Evolutionary conservation across 2,113 vertebrate species (phyloP).

Genomic region (Eleginops maclovinus): DNA sequence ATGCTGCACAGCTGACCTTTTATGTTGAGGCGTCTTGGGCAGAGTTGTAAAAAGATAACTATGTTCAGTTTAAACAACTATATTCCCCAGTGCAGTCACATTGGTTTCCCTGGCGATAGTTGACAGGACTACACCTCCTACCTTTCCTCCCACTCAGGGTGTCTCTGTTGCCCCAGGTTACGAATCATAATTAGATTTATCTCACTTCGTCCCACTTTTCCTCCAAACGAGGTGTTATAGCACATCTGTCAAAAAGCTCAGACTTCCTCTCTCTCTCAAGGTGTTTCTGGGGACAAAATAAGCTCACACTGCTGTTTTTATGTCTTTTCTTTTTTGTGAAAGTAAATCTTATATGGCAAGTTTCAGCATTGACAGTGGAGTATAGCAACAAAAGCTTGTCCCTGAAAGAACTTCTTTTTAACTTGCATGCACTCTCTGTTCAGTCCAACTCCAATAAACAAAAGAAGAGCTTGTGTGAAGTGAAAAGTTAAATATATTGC

Average conservation of each 20-base stretch:
- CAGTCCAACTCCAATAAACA: not conserved
- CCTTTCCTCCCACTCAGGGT: constrained; percentile 49
- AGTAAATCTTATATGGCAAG: not conserved
- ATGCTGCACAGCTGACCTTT: constrained; percentile 17
- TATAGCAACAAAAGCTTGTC: too few relatives aligned
- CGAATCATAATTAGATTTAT: constrained; percentile 64
- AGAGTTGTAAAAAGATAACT: constrained; percentile 20
- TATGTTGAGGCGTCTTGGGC: not conserved
- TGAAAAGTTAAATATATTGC: not conserved
- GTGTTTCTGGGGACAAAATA: constrained; percentile 25
- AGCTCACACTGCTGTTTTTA: constrained; percentile 10
- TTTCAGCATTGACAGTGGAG: not conserved
- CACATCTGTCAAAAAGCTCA: constrained; percentile 48
- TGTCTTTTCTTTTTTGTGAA: not conserved
- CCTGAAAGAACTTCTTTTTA: not conserved
- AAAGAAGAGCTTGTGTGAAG: not conserved
- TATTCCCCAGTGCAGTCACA: constrained; percentile 36
- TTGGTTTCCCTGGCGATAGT: constrained; percentile 62
- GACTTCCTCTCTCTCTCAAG: constrained; percentile 17
- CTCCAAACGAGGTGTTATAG: constrained; percentile 44
- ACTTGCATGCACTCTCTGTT: not conserved
- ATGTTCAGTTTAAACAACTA: constrained; percentile 16
- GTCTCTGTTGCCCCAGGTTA: constrained; percentile 68
- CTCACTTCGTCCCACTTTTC: constrained; percentile 54
- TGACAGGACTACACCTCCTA: constrained; percentile 30